Evolutionary conservation across 2,797 vertebrate species (phyloP), one percentile per base, ranked within the genome.

Genomic region (Bufotes viridis): DNA sequence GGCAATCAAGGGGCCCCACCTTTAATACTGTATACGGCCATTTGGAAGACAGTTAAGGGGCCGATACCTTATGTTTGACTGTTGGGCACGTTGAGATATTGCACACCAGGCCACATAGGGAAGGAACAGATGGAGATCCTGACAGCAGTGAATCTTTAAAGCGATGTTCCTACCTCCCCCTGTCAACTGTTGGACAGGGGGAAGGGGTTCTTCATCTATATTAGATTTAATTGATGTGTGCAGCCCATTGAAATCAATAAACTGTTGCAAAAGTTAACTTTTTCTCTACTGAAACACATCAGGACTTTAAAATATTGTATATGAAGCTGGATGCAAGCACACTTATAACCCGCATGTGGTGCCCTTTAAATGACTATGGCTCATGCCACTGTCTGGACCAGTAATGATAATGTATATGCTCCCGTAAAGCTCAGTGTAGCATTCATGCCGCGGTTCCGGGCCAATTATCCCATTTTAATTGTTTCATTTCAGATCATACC

Each of bases 401-500:
- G 26, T 75, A 14, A 61, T 84, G 55, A 22, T 34, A 75, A 75
- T 15, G 11, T 29, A 69, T 20, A n/a, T 17, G 18, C 53, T 60
- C 24, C 69, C 26, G 53, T 51, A 70, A 58, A 17, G 13, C 20
- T 80, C 18, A 70, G n/a, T 60, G 14, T 12, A 78, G 34, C 24
- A 53, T 20, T 22, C 65, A 57, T 51, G 7, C 24, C 34, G 49
- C 14, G 10, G 51, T 69, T 70, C 34, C 57, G 60, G 26, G 29
- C 49, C 42, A 82, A 82, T 76, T 75, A 75, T 72, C 51, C 57
- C 3, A 5, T 15, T 53, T 63, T 75, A 75, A 75, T 87, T 57
- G 85, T 58, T 67, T 55, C 8, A 26, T n/a, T 51, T 6, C 6
- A 51, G 58, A 82, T 81, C 74, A 58, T 75, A 61, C 84, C 86